Conservation (phyloP, 30 jellyfish, hydroid and myxozoan genomes). For the Sanderia malayensis region DNA sequence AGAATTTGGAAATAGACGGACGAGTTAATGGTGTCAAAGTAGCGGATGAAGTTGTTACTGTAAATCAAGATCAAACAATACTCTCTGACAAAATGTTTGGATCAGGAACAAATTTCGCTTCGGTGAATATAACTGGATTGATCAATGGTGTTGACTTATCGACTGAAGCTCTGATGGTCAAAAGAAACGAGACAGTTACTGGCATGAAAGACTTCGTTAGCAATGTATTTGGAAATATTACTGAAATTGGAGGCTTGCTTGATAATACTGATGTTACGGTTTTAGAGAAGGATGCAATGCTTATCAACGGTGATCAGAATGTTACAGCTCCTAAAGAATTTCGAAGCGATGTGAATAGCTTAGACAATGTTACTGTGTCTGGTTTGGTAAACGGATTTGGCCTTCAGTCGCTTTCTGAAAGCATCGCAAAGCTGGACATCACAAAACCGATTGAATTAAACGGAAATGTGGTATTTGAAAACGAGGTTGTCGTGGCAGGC, state of each 20-base stretch:
- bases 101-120: constrained; percentile 9
- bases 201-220: constrained; percentile 34
- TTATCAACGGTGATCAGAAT: constrained; percentile 32
- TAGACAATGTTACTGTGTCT: constrained; percentile 4
- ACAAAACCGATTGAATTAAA: background rate
- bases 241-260: background rate
- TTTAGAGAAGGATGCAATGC: constrained; percentile 38
- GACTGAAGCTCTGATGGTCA: constrained; percentile 30
- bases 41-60: constrained; percentile 31
- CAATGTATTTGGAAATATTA: background rate
- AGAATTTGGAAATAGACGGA: background rate
- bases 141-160: constrained; percentile 55
- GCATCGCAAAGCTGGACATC: background rate
- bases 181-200: constrained; percentile 32
- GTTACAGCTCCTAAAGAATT: constrained; percentile 36
- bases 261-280: constrained; percentile 46
- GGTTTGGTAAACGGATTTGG: constrained; percentile 32
- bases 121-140: constrained; percentile 22
- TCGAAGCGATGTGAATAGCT: background rate
- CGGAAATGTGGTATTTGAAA: constrained; percentile 17
- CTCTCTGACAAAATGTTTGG: constrained; percentile 34
- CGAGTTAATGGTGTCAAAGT: constrained; percentile 31
- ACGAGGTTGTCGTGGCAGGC: constrained; percentile 17
- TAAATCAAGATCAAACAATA: constrained; percentile 21
- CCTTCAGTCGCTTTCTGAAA: constrained; percentile 13